phyloP scores from a whole-genome alignment of 2,797 vertebrate genomes.

The Adelosebastes latens region DNA sequence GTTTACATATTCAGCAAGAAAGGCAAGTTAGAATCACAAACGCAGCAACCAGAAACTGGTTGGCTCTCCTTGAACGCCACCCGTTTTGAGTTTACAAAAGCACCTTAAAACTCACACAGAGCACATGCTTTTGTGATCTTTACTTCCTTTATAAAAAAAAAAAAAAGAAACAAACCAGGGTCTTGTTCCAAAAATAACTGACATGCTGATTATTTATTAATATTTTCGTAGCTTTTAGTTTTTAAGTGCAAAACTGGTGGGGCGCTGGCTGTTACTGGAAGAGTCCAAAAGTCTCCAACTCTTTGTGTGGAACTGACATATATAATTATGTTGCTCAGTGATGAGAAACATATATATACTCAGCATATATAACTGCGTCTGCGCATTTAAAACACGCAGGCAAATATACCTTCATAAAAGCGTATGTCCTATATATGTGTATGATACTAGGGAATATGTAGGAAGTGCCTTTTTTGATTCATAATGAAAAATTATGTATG shows the following conservation, averaged over 20 bases:
- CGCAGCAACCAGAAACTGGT: conserved; percentile 73
- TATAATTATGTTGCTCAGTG: conserved; percentile 76
- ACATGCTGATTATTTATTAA: conserved; percentile 84
- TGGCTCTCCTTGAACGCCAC: conserved; percentile 61
- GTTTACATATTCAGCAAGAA: conserved; percentile 86
- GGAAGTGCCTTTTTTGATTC: conserved; percentile 85
- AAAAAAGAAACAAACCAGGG: conserved; percentile 82
- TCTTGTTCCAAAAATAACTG: conserved; percentile 83
- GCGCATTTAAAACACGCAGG: conserved; percentile 71
- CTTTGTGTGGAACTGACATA: conserved; percentile 85
- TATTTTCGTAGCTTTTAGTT: conserved; percentile 79
- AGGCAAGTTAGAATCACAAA: conserved; percentile 83
- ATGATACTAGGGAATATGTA: conserved; percentile 80
- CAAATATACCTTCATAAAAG: conserved; percentile 76
- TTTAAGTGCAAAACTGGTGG: conserved; percentile 80
- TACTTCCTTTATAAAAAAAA: conserved; percentile 76
- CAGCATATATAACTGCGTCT: conserved; percentile 71
- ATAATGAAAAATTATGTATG: conserved; percentile 82
- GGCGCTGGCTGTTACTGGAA: conserved; percentile 84
- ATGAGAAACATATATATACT: conserved; percentile 71
- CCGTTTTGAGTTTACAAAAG: conserved; percentile 82
- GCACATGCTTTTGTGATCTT: conserved; percentile 84
- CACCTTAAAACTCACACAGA: conserved; percentile 86
- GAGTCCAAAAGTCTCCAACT: conserved; percentile 76
- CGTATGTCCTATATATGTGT: conserved; percentile 81